A percentile compares a stretch with the other conserved stretches of the same genome.
Conservation (phyloP, 1,140 invertebrate genomes). For the Olivierus martensii region DNA sequence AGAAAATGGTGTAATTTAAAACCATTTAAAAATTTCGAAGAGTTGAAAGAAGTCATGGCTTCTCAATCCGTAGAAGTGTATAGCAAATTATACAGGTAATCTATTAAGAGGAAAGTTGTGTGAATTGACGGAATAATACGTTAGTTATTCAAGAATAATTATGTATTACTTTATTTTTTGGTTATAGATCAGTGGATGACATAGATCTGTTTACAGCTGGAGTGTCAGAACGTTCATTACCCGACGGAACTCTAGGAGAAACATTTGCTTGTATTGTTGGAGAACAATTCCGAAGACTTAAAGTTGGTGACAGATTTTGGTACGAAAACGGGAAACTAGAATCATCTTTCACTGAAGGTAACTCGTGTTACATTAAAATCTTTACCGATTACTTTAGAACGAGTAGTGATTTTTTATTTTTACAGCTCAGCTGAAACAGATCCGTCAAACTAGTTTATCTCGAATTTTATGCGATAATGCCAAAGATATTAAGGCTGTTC, state of each 20-base stretch:
- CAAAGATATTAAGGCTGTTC: conserved; percentile 3
- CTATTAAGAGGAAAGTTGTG: too few species aligned
- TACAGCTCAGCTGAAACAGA: conserved; percentile 62
- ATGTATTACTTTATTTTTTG: too few species aligned
- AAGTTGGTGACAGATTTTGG: conserved; percentile 41
- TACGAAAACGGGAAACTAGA: conserved; percentile 26
- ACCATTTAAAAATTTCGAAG: conserved; percentile 53
- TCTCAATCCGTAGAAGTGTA: neutral
- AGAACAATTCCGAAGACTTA: conserved; percentile 76
- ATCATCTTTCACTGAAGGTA: conserved; percentile 19
- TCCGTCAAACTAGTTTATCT: conserved; percentile 51
- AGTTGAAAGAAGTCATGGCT: conserved; percentile 41
- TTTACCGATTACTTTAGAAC: neutral
- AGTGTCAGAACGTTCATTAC: conserved; percentile 42
- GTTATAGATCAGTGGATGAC: conserved; percentile 37
- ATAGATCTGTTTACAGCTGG: conserved; percentile 48
- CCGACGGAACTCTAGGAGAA: conserved; percentile 70
- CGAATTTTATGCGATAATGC: conserved; percentile 16
- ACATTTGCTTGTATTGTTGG: conserved; percentile 93
- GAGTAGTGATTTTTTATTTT: neutral
- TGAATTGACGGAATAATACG: too few species aligned
- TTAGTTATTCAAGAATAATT: too few species aligned
- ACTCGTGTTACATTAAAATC: neutral
- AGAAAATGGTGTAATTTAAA: conserved; percentile 62
- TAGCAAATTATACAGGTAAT: conserved; percentile 11